Base-by-base conservation (phyloP, 30 jellyfish, hydroid and myxozoan species). In the Pelagia noctiluca region DNA sequence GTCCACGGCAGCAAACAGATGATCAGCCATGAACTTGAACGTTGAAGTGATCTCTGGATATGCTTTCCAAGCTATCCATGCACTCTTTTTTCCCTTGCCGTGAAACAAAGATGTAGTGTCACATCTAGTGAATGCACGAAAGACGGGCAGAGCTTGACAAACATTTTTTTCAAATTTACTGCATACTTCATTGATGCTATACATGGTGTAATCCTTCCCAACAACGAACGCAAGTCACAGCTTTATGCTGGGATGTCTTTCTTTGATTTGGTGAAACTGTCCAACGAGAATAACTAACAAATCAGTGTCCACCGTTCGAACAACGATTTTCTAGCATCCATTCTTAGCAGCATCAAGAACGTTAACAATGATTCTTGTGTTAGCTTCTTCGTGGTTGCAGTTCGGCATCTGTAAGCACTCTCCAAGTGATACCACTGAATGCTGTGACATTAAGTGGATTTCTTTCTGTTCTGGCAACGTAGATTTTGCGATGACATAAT, bases 351-450 rank as follows among this genome's bases (percentile, higher is more conserved):
- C 87, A 64, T 80, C 54, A 32, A 23, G 48, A 7, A 63, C 28
- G 74, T 67, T 80, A 29, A 82, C 78, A 67, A 69, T 31, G 63
- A 70, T 66, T 21, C 85, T 38, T 23, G 90, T 46, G 34, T 80
- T 86, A 35, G 85, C 85, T 80, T 80, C 90, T 32, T 80, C 68
- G 54, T 82, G 88, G 28, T 67, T 29, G 33, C 92, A 82, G 72
- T 75, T 49, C 57, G 86, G 79, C 86, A 75, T 75, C 76, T 75
- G 54, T 42, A 18, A 76, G 50, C 75, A 50, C 76, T 50, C 57
- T 47, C 78, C 86, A 75, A 75, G 86, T 75, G 77, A 75, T 67
- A 75, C 60, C 81, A 75, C 86, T 1, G 86, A 47, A 24, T 75
- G 86, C 2, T 75, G 2, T 75, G 86, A 75, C 53, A 61, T 47